phyloP scores from a whole-genome alignment of 2,113 vertebrate species.

The Mustela lutreola region DNA sequence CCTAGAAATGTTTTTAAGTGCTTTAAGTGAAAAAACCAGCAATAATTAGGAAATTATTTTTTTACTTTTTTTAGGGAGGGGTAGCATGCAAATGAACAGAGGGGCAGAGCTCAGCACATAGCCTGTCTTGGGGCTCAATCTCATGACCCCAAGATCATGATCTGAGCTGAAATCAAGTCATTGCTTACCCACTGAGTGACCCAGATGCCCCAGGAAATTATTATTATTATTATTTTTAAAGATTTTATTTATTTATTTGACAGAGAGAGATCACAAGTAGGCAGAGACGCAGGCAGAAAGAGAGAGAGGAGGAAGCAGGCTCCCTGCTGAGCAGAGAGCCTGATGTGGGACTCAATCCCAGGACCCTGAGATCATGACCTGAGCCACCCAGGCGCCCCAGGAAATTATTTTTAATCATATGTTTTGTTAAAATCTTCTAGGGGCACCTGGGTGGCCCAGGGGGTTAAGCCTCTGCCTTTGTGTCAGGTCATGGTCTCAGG shows the following conservation, averaged over 20 bases:
- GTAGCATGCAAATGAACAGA: not conserved
- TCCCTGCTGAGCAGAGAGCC: too few relatives aligned
- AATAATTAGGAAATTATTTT: not conserved
- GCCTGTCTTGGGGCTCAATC: not conserved
- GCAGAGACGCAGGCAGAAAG: too few relatives aligned
- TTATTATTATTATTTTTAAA: not conserved
- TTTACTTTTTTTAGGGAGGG: not conserved
- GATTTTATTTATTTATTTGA: too few relatives aligned
- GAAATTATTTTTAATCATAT: not conserved
- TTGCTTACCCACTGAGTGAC: too few relatives aligned
- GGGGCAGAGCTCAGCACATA: not conserved
- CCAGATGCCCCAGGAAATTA: not conserved
- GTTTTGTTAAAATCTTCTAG: constrained; percentile 28
- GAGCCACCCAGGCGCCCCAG: not conserved
- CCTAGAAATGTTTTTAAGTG: not conserved
- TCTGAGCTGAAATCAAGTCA: not conserved
- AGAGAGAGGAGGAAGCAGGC: too few relatives aligned
- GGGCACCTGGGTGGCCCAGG: too few relatives aligned
- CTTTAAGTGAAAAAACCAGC: constrained; percentile 34
- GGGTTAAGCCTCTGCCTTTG: too few relatives aligned
- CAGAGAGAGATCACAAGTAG: too few relatives aligned
- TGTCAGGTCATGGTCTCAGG: too few relatives aligned
- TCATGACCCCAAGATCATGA: not conserved
- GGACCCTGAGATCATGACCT: not conserved
- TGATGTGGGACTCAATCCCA: too few relatives aligned